Evolutionary conservation across 2,797 vertebrate genomes (phyloP).

Genomic region (Gadopsis bispinosus): DNA sequence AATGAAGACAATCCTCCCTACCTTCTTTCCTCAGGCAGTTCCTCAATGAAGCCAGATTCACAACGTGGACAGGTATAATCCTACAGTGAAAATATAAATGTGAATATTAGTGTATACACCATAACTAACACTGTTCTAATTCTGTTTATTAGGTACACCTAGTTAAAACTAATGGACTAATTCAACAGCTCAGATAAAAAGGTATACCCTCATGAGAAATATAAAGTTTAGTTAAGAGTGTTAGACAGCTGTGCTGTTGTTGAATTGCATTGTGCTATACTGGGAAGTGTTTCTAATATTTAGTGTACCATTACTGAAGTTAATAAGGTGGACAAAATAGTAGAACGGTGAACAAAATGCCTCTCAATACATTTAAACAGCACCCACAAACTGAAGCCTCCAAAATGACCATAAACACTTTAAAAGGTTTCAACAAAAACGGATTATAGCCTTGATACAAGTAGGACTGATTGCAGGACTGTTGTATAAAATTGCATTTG

Average conservation of each 20-base stretch:
- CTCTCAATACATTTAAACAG: background rate
- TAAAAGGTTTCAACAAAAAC: background rate
- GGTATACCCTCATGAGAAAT: background rate
- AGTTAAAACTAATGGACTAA: background rate
- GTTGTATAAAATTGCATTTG: background rate
- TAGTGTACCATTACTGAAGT: background rate
- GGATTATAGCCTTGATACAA: background rate
- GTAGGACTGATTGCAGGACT: background rate
- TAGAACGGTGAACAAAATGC: background rate
- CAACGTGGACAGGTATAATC: constrained; percentile 96
- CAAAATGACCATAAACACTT: background rate
- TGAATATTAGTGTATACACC: background rate
- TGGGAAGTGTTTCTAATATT: background rate
- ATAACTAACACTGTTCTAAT: background rate
- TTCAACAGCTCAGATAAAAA: background rate
- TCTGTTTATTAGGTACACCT: background rate
- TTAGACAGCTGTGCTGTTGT: background rate
- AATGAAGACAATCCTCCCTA: constrained; percentile 62
- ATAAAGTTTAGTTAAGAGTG: background rate
- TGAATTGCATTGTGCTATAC: background rate
- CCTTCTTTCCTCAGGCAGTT: constrained; percentile 91
- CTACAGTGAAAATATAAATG: constrained; percentile 69
- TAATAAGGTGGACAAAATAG: background rate
- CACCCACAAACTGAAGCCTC: background rate
- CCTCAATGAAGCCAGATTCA: constrained; percentile 96